Percentiles rank a stretch among this genome's conserved stretches.
Evolutionary conservation across 2,797 vertebrate species (phyloP).

Genomic region (Argyrosomus regius): DNA sequence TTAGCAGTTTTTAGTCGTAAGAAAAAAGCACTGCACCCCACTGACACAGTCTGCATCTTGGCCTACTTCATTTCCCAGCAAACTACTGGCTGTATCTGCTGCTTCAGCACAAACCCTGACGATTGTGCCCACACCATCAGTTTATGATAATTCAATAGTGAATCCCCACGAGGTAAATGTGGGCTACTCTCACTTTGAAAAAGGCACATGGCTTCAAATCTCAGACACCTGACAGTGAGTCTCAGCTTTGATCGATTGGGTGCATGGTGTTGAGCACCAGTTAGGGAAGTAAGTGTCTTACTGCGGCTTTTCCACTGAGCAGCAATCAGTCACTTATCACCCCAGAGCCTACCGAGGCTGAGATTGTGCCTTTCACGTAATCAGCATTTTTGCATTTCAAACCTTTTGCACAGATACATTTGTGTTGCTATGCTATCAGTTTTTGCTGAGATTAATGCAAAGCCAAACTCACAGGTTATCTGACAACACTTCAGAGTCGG

Average conservation of each 20-base stretch:
- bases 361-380: conserved; percentile 10
- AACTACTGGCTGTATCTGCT: conserved; percentile 41
- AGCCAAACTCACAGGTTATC: background rate
- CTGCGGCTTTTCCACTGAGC: conserved; percentile 46
- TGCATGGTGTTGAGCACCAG: conserved; percentile 40
- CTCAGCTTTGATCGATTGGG: conserved; percentile 50
- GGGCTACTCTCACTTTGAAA: conserved; percentile 24
- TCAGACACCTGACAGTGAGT: conserved; percentile 26
- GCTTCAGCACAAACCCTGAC: conserved; percentile 45
- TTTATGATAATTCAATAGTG: conserved; percentile 41
- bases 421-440: background rate
- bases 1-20: conserved; percentile 41
- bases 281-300: conserved; percentile 55
- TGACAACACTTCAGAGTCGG: background rate
- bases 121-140: conserved; percentile 33
- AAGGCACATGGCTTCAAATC: conserved; percentile 31
- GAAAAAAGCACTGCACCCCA: conserved; percentile 44
- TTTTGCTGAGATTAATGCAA: background rate
- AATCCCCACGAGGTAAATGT: conserved; percentile 21
- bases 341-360: background rate
- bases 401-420: background rate
- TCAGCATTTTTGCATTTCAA: conserved; percentile 11
- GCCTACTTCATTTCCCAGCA: conserved; percentile 50
- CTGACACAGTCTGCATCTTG: conserved; percentile 66
- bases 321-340: conserved; percentile 39